These are phyloP conservation scores for Zeuzera pyrina DNA, from an alignment of 2,888 invertebrate species.

Conservation along the genomic window DNA sequence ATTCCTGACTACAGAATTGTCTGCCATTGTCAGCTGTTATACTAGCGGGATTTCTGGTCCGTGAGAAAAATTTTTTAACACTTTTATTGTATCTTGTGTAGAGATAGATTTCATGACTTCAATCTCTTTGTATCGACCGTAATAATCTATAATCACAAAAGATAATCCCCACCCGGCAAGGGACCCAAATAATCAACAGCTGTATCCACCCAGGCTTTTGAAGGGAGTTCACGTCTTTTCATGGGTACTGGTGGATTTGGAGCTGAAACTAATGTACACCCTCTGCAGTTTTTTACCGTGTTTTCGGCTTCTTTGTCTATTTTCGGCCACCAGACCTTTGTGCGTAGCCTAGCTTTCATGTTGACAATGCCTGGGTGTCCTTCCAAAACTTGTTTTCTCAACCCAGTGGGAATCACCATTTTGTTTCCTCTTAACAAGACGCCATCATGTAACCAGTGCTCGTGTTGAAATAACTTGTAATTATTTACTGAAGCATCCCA, in stretches of 20 bases:
- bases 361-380: constrained; percentile 16
- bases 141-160: constrained; percentile 15
- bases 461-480: constrained; percentile 3
- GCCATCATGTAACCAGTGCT: constrained; percentile 3
- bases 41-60: background rate
- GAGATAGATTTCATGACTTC: constrained; percentile 1
- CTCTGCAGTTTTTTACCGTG: constrained; percentile 12
- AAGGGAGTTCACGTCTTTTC: constrained; percentile 9
- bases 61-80: constrained; percentile 1
- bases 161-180: too few species aligned
- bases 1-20: background rate
- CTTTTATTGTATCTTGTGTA: constrained; percentile 1
- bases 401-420: constrained; percentile 13
- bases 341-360: constrained; percentile 15
- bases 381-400: constrained; percentile 16
- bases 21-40: background rate
- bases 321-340: constrained; percentile 20
- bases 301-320: constrained; percentile 14
- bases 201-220: constrained; percentile 15
- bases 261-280: constrained; percentile 13
- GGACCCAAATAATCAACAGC: too few species aligned
- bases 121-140: constrained; percentile 8
- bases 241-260: constrained; percentile 11
- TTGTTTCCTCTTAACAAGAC: constrained; percentile 13
- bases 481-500: constrained; percentile 1